Evolutionary conservation across 2,888 invertebrate genomes (phyloP).

Genomic region (Caenorhabditis imperialis): DNA sequence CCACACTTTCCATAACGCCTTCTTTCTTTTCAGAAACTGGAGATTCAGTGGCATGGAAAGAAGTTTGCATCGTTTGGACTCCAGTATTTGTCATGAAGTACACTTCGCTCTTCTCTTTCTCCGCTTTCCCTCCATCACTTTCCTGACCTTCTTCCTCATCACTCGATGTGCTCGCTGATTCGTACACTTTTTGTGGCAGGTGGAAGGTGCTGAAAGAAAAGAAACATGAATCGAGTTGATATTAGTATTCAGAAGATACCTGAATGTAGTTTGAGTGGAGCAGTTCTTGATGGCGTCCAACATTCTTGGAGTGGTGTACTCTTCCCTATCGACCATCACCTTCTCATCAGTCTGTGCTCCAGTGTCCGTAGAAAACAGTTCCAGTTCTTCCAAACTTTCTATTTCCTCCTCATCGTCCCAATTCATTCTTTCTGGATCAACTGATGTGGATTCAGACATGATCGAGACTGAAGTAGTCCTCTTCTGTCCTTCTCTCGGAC

Average conservation of each 20-base stretch:
- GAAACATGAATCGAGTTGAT: neutral
- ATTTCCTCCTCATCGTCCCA: constrained; percentile 35
- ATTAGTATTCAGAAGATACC: constrained; percentile 3
- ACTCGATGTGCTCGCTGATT: constrained; percentile 39
- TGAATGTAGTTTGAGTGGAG: constrained; percentile 43
- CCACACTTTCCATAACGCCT: neutral
- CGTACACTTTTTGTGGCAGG: constrained; percentile 19
- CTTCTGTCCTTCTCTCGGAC: neutral
- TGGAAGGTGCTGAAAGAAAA: constrained; percentile 31
- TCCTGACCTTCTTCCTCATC: constrained; percentile 20
- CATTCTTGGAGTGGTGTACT: constrained; percentile 14
- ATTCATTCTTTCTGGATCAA: constrained; percentile 17
- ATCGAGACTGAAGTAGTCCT: constrained; percentile 1
- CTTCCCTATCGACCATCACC: constrained; percentile 30
- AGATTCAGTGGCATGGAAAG: constrained; percentile 20
- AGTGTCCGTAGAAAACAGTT: constrained; percentile 32
- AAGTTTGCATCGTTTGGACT: constrained; percentile 43
- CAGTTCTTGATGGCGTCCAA: constrained; percentile 32
- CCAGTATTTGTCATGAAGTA: constrained; percentile 39
- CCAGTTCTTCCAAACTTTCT: constrained; percentile 45
- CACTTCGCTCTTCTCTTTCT: constrained; percentile 25
- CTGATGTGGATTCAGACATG: constrained; percentile 10
- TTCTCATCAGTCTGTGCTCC: constrained; percentile 36
- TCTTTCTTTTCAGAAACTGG: too few species aligned
- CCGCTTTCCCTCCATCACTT: constrained; percentile 5